These are phyloP conservation scores for Stenotaenia linearis DNA, from an alignment of 2,888 invertebrate genomes.

Conservation along the genomic window DNA sequence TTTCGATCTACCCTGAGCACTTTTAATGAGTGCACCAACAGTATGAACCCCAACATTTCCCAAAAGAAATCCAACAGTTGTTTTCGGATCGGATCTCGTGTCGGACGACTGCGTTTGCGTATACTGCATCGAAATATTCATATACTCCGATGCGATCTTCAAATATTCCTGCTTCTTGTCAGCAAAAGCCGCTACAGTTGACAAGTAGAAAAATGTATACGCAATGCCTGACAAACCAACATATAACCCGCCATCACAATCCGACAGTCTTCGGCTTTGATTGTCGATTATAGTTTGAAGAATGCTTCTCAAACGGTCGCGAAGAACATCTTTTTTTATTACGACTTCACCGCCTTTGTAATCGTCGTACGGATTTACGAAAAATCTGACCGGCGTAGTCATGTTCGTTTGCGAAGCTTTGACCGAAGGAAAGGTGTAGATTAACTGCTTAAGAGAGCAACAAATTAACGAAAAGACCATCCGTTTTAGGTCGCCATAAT, in stretches of 20 bases:
- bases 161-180: constrained; percentile 52
- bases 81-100: constrained; percentile 49
- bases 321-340: background rate
- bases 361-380: constrained; percentile 2
- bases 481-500: background rate
- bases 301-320: background rate
- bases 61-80: constrained; percentile 66
- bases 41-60: constrained; percentile 74
- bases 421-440: background rate
- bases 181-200: constrained; percentile 51
- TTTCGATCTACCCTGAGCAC: constrained; percentile 47
- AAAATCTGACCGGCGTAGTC: constrained; percentile 24
- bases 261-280: constrained; percentile 41
- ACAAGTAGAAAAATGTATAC: constrained; percentile 68
- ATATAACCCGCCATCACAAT: constrained; percentile 60
- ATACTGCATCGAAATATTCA: constrained; percentile 58
- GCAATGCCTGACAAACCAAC: constrained; percentile 65
- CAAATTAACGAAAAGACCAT: background rate
- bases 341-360: background rate
- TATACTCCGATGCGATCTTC: constrained; percentile 58
- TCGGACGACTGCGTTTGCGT: constrained; percentile 46
- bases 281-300: background rate
- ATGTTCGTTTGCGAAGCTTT: background rate
- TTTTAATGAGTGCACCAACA: constrained; percentile 49
- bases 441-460: background rate